phyloP scores from a whole-genome alignment of 2,888 invertebrate species.

The Drosophila subquinaria region DNA sequence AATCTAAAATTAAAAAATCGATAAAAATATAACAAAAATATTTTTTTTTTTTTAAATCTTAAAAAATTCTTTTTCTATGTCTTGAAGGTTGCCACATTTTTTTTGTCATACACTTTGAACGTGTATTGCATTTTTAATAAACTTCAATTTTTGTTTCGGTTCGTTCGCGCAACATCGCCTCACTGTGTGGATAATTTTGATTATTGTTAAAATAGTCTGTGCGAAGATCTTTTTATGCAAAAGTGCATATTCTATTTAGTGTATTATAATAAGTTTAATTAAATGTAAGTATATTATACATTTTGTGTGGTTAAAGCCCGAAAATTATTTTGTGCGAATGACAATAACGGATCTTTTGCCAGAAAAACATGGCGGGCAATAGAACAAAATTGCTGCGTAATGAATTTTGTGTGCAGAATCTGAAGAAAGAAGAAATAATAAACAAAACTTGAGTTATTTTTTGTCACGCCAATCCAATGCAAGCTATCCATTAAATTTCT shows the following conservation, averaged over 20 bases:
- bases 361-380: slow-evolving; percentile 5
- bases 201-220: neutral
- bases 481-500: neutral
- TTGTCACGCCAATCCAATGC: neutral
- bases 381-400: neutral
- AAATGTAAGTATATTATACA: neutral
- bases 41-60: too few species aligned
- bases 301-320: neutral
- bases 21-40: too few species aligned
- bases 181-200: neutral
- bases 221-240: neutral
- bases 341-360: slow-evolving; percentile 2
- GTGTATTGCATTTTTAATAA: too few species aligned
- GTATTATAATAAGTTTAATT: neutral
- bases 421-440: neutral
- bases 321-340: neutral
- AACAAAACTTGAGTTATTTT: neutral
- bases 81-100: too few species aligned
- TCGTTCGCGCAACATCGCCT: too few species aligned
- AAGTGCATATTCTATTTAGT: slow-evolving; percentile 4
- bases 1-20: too few species aligned
- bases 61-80: too few species aligned
- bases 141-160: too few species aligned
- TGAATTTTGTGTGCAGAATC: neutral
- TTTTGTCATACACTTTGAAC: too few species aligned